Conservation (phyloP, 1,140 invertebrate genomes). For the Schmidtea mediterranea region DNA sequence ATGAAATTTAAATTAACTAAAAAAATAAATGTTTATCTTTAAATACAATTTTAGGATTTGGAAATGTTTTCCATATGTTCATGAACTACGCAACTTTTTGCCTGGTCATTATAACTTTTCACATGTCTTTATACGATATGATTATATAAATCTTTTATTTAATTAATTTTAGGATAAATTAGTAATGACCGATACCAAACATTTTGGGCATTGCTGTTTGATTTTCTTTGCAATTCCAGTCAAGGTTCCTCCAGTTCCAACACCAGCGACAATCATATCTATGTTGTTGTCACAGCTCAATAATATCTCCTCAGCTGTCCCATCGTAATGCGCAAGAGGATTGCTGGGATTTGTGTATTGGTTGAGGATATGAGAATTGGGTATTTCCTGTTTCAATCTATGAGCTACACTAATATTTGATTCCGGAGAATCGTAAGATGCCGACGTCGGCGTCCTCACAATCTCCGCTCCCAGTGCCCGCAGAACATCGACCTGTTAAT, state of each 20-base stretch:
- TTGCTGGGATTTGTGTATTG: slow-evolving; percentile 69
- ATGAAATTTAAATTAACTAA: too few relatives aligned
- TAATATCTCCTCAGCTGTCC: slow-evolving; percentile 59
- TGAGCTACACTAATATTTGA: slow-evolving; percentile 69
- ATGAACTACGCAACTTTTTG: too few relatives aligned
- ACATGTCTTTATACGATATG: too few relatives aligned
- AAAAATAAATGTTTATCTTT: too few relatives aligned
- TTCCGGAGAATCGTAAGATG: slow-evolving; percentile 55
- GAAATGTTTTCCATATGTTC: too few relatives aligned
- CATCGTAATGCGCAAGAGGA: slow-evolving; percentile 70
- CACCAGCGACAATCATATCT: slow-evolving; percentile 50
- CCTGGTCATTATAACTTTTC: too few relatives aligned
- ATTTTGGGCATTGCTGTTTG: slow-evolving; percentile 40
- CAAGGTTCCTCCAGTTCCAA: slow-evolving; percentile 67
- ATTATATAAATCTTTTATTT: too few relatives aligned
- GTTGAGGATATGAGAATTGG: slow-evolving; percentile 70
- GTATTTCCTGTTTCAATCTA: slow-evolving; percentile 43
- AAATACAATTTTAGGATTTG: too few relatives aligned
- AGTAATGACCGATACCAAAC: too few relatives aligned
- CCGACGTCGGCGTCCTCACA: slow-evolving; percentile 70
- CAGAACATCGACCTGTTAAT: slow-evolving; percentile 38
- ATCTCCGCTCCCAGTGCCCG: slow-evolving; percentile 72
- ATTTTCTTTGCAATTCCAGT: slow-evolving; percentile 52
- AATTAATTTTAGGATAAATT: too few relatives aligned
- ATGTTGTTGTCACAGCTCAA: slow-evolving; percentile 43